phyloP scores from a whole-genome alignment of 2,888 invertebrate genomes.

The Hirtodrosophila confusa region DNA sequence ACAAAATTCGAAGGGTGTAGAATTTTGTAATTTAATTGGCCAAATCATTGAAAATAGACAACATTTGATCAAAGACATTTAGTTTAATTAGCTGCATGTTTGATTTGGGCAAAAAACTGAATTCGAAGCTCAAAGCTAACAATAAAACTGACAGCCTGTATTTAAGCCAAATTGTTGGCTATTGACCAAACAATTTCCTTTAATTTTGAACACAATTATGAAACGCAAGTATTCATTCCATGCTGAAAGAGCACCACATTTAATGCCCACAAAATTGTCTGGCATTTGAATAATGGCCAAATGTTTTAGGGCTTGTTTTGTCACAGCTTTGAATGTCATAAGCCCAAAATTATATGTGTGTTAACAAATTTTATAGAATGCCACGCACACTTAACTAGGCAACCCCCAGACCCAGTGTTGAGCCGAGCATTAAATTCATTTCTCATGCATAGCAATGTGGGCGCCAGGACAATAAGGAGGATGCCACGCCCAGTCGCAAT shows the following conservation, averaged over 20 bases:
- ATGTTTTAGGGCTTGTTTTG: conserved; percentile 5
- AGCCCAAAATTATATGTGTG: conserved; percentile 57
- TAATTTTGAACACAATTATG: conserved; percentile 17
- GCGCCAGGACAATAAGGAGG: conserved; percentile 46
- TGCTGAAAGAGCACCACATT: conserved; percentile 1
- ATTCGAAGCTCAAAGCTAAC: conserved; percentile 1
- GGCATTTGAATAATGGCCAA: conserved; percentile 27
- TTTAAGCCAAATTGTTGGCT: conserved; percentile 2
- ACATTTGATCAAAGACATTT: not conserved
- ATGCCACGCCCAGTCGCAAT: conserved; percentile 14
- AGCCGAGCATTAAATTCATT: conserved; percentile 64
- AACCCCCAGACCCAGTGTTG: not conserved
- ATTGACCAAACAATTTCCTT: conserved; percentile 15
- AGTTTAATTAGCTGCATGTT: conserved; percentile 4
- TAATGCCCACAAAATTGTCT: conserved; percentile 21
- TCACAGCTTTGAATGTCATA: conserved; percentile 39
- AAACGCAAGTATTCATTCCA: not conserved
- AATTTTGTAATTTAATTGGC: no score
- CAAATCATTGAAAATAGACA: no score
- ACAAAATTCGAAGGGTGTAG: no score
- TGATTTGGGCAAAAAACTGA: conserved; percentile 1
- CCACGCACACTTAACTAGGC: conserved; percentile 30
- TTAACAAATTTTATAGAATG: conserved; percentile 67
- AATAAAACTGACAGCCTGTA: conserved; percentile 1
- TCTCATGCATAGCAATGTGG: conserved; percentile 62